Base-by-base conservation (phyloP, 2,113 vertebrate species). In the Mystacornis crossleyi region DNA sequence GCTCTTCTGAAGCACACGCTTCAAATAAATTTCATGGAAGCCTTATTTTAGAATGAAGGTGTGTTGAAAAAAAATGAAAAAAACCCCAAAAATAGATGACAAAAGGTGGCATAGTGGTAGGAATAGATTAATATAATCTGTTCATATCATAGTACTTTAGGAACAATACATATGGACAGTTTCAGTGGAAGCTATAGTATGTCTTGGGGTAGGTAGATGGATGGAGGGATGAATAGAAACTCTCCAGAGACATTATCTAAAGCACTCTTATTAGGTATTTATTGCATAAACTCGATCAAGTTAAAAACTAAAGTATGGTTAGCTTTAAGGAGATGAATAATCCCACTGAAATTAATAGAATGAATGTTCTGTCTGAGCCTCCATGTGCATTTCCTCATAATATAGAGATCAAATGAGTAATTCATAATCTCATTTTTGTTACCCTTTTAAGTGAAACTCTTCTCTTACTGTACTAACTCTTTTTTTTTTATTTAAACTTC, bases 341-440 rank as follows among this genome's bases (percentile, higher is more conserved):
- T 60, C 7, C 8, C 19, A 55, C 34, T 58, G 29, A 72, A 89
- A 88, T 21, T 8, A 72, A 10, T 26, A 40, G 8, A 54, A 54
- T 45, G 34, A 65, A 7, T 42, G 1, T 1, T 45, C 47, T 19
- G 2, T 71, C 10, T 69, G 48, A 75, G 33, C 12, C 54, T 82
- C 25, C 10, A 2, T 29, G 6, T 34, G 2, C 0, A 0, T 61
- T 61, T 82, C 4, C 8, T 80, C 84, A 36, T 43, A 47, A 3
- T 25, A 19, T 9, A 69, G 3, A 3, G 3, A 67, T 70, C 10
- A 66, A 85, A 79, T 2, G 1, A 42, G 9, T 29, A 74, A 55
- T 57, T 60, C 3, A 16, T 70, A 45, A 34, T 45, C 8, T 62
- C 8, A 45, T 54, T 91, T 86, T 67, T 50, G 6, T 57, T 50